Percentiles rank a stretch among this genome's conserved stretches.
These are phyloP conservation scores for Coreius guichenoti DNA, from an alignment of 2,797 vertebrate genomes.

Conservation along the genomic window DNA sequence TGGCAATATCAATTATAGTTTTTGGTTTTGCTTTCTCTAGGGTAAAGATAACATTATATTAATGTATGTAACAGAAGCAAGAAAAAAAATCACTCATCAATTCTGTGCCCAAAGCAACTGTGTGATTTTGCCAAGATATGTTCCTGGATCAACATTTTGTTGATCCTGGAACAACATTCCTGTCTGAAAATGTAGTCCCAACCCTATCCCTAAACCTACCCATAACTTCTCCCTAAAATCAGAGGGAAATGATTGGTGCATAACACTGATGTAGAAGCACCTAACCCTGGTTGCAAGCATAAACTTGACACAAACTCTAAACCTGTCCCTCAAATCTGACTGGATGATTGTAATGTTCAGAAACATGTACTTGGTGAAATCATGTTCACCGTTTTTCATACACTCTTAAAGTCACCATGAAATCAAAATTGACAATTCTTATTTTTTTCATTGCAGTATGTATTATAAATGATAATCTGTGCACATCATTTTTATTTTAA, in stretches of 20 bases:
- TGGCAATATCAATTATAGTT: slow-evolving; percentile 54
- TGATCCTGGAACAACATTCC: too few relatives aligned
- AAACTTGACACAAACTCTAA: not conserved
- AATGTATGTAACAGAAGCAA: not conserved
- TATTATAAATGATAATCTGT: too few relatives aligned
- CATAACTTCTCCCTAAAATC: not conserved
- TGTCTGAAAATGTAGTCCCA: not conserved
- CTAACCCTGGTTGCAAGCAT: not conserved
- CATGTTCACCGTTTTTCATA: too few relatives aligned
- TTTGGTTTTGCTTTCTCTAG: slow-evolving; percentile 65
- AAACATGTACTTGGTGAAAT: not conserved
- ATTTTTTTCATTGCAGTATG: too few relatives aligned
- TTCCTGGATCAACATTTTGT: not conserved
- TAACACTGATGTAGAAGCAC: not conserved
- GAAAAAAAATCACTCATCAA: too few relatives aligned
- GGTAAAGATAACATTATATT: not conserved
- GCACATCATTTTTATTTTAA: too few relatives aligned
- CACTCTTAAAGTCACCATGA: not conserved
- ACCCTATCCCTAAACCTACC: not conserved
- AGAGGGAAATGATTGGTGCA: not conserved
- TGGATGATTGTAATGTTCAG: not conserved
- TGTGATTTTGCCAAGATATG: not conserved
- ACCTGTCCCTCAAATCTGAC: not conserved
- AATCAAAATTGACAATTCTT: not conserved
- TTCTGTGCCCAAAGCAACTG: not conserved